phyloP scores from a whole-genome alignment of 1,140 invertebrate genomes.

The Papilio machaon region DNA sequence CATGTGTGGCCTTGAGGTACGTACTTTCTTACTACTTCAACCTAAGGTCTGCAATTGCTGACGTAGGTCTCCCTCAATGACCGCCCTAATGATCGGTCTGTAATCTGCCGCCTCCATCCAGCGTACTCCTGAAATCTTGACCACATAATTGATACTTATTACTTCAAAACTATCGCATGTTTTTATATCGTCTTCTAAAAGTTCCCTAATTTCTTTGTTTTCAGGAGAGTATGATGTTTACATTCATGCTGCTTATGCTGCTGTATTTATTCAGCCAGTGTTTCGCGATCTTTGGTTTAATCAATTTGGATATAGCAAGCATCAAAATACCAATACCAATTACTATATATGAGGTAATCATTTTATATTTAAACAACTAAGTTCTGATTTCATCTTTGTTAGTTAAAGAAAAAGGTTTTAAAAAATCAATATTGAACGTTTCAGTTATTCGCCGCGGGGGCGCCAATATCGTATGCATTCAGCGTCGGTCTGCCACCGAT shows the following conservation, averaged over 20 bases:
- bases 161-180: too few relatives aligned
- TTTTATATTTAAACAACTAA: neutral
- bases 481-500: constrained; percentile 65
- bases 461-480: constrained; percentile 74
- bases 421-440: constrained; percentile 41
- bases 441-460: constrained; percentile 73
- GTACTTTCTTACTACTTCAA: constrained; percentile 30
- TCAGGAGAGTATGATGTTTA: constrained; percentile 79
- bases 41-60: too few relatives aligned
- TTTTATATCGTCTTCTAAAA: too few relatives aligned
- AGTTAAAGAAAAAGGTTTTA: neutral
- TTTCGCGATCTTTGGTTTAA: constrained; percentile 74
- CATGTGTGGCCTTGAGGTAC: constrained; percentile 87
- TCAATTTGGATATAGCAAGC: constrained; percentile 74
- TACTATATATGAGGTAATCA: constrained; percentile 69
- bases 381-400: neutral
- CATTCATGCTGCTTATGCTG: constrained; percentile 69
- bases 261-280: constrained; percentile 76
- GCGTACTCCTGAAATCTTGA: too few relatives aligned
- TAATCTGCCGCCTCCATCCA: too few relatives aligned
- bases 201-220: constrained; percentile 40
- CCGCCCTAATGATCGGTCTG: too few relatives aligned
- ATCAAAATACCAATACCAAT: constrained; percentile 74
- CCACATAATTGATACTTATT: too few relatives aligned
- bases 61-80: too few relatives aligned